phyloP scores from a whole-genome alignment of 2,888 invertebrate genomes.

The Aethes cnicana region DNA sequence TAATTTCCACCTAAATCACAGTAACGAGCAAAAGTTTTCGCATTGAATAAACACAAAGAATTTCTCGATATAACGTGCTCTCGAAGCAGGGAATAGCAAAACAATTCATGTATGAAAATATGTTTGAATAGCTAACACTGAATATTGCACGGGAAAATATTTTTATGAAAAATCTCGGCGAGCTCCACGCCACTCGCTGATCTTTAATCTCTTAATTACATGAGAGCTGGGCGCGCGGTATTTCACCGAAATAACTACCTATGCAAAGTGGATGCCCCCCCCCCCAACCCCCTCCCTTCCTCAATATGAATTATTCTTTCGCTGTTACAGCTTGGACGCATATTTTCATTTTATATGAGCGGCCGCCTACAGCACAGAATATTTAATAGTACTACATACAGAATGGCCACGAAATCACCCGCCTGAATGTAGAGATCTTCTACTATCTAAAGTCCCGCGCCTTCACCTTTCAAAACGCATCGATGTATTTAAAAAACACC shows the following conservation, averaged over 20 bases:
- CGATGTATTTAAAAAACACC: too few relatives aligned
- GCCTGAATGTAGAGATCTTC: too few relatives aligned
- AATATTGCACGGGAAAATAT: constrained; percentile 52
- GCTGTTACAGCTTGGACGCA: constrained; percentile 60
- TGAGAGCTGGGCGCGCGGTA: constrained; percentile 62
- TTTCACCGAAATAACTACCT: constrained; percentile 62
- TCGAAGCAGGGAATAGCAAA: neutral
- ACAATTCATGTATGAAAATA: constrained; percentile 20
- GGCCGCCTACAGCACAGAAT: constrained; percentile 40
- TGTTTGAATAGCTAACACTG: constrained; percentile 24
- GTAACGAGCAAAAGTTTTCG: constrained; percentile 20
- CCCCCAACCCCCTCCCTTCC: constrained; percentile 38
- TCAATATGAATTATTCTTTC: constrained; percentile 74
- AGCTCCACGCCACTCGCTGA: constrained; percentile 52
- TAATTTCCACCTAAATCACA: constrained; percentile 21
- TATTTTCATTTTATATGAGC: constrained; percentile 70
- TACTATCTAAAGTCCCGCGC: too few relatives aligned
- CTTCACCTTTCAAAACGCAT: too few relatives aligned
- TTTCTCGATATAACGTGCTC: constrained; percentile 1
- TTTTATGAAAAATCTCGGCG: constrained; percentile 52
- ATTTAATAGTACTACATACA: too few relatives aligned
- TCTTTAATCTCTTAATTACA: constrained; percentile 78
- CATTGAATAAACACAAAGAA: constrained; percentile 11
- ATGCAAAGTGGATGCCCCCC: constrained; percentile 63
- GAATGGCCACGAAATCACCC: too few relatives aligned